A percentile compares a stretch with the other conserved stretches of the same genome.
phyloP scores from a whole-genome alignment of 2,888 invertebrate genomes.

The Zeuzera pyrina region DNA sequence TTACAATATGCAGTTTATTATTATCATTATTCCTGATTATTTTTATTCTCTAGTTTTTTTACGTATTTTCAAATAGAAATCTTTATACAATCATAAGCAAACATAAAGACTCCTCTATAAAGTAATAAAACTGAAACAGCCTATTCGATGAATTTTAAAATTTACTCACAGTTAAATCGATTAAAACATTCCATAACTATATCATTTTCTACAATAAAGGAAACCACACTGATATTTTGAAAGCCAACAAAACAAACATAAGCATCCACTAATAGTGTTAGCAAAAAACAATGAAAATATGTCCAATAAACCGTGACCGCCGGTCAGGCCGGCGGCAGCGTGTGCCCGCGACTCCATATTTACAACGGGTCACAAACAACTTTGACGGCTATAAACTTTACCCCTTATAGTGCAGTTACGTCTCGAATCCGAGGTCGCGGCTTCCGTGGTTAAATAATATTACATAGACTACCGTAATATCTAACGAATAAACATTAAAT shows the following conservation, averaged over 20 bases:
- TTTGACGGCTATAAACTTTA: constrained; percentile 23
- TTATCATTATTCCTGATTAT: constrained; percentile 20
- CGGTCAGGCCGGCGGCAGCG: constrained; percentile 21
- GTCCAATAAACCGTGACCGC: constrained; percentile 32
- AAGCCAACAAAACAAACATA: constrained; percentile 67
- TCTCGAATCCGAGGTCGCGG: constrained; percentile 7
- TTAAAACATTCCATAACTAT: constrained; percentile 64
- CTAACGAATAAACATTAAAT: constrained; percentile 41
- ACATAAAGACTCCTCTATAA: constrained; percentile 18
- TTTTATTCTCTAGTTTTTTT: constrained; percentile 19
- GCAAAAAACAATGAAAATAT: constrained; percentile 48
- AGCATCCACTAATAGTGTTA: constrained; percentile 62
- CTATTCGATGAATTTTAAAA: constrained; percentile 22
- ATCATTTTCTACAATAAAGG: constrained; percentile 48
- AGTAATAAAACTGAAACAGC: constrained; percentile 9
- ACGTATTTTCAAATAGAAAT: background rate
- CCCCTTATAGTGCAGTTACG: constrained; percentile 18
- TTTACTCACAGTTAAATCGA: constrained; percentile 36
- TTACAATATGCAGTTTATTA: no score
- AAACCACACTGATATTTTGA: constrained; percentile 68
- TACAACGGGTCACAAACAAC: constrained; percentile 29
- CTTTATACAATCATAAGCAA: constrained; percentile 11
- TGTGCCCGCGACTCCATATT: constrained; percentile 26
- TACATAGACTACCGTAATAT: constrained; percentile 34
- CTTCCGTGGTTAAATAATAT: constrained; percentile 23